Base-by-base conservation (phyloP, 2,797 vertebrate genomes). In the Vireo griseus region DNA sequence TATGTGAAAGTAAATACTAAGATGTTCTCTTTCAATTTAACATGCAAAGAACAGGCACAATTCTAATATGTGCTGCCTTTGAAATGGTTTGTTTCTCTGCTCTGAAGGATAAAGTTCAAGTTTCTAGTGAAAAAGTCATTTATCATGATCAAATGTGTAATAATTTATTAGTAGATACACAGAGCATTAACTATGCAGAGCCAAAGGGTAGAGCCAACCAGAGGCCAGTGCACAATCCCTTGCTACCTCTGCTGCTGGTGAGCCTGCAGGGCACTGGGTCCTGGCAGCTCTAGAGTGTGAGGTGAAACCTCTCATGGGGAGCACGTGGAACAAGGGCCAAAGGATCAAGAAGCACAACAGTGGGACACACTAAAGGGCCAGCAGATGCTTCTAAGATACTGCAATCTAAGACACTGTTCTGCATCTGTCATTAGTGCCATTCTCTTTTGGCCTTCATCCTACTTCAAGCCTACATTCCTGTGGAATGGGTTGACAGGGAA, bases 381-480 rank as follows among this genome's bases (percentile, higher is more conserved):
- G 40, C 31, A 82, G 39, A 26, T 63, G 33, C 37, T 84, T 16
- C 66, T 63, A 11, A 74, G 57, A 14, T 42, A 45, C 20, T 89
- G 61, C 78, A 75, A 28, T 37, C 37, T 37, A 37, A 37, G 17
- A 48, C 9, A 2, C 44, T 51, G 15, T 37, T 82, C 13, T 5
- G 2, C 57, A 87, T 82, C 37, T 93, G 15, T 74, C 65, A 10
- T 88, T 51, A 3, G 19, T 80, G 75, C 59, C 77, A 13, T 67
- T 86, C 8, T 87, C 44, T 87, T 66, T 48, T 87, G 92, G 84
- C 75, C 72, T 87, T 80, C 57, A 22, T 93, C 61, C 85, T 85
- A 29, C 55, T 86, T 63, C 35, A 8, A 76, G 57, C 68, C 81
- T 69, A 59, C 0, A 0, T 85, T 76, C 75, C 52, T 92, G 26